Evolutionary conservation across 2,797 vertebrate species (phyloP).

Genomic region (Myotis planiceps): DNA sequence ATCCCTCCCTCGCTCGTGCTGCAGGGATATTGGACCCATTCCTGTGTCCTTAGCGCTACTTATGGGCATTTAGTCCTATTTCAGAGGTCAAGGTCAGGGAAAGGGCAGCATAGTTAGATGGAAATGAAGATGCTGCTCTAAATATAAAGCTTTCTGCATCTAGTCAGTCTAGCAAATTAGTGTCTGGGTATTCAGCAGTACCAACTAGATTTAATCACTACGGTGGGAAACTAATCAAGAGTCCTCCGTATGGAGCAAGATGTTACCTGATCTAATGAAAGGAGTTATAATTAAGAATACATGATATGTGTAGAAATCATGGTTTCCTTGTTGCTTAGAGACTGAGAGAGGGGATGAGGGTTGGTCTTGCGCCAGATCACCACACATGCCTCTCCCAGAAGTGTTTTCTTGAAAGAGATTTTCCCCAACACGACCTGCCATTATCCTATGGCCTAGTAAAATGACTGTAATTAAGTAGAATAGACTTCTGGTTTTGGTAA

Average conservation of each 20-base stretch:
- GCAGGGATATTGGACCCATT: neutral
- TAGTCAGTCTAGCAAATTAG: neutral
- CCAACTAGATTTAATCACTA: neutral
- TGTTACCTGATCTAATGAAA: slow-evolving; percentile 10
- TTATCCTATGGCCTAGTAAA: slow-evolving; percentile 18
- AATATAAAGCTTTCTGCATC: neutral
- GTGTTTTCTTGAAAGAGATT: slow-evolving; percentile 25
- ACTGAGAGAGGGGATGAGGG: neutral
- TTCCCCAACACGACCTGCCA: neutral
- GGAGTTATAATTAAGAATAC: neutral
- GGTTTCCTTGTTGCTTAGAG: neutral
- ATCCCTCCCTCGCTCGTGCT: no score
- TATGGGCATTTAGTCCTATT: neutral
- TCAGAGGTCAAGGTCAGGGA: neutral
- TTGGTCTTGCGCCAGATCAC: neutral
- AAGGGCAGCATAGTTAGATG: neutral
- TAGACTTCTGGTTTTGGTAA: slow-evolving; percentile 28
- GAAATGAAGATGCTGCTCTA: neutral
- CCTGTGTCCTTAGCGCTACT: neutral
- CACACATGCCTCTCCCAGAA: neutral
- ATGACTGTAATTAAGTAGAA: slow-evolving; percentile 27
- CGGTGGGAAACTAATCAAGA: neutral
- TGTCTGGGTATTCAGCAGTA: neutral
- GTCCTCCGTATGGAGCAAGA: neutral
- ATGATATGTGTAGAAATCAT: neutral